Conservation (phyloP, 2,113 vertebrate genomes). For the Phodopus roborovskii region DNA sequence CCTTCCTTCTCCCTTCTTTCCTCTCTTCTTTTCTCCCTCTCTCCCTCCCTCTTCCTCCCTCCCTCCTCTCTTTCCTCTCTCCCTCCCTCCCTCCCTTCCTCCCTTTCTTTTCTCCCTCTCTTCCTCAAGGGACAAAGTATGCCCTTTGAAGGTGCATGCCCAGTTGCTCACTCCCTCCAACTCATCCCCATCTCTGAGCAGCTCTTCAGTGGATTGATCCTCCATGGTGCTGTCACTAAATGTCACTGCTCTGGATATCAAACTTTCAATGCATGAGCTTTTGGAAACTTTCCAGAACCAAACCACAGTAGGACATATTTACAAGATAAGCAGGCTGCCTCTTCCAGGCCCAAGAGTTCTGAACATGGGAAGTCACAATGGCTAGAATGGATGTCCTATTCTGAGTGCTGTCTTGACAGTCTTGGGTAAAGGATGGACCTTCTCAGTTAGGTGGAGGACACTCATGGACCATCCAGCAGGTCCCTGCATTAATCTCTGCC, state of each 20-base stretch:
- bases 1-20: neutral
- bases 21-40: neutral
- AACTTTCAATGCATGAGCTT: neutral
- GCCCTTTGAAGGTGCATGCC: neutral
- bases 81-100: too few relatives aligned
- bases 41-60: neutral
- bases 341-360: neutral
- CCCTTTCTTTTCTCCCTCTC: neutral
- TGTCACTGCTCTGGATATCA: neutral
- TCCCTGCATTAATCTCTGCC: neutral
- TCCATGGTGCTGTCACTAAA: neutral
- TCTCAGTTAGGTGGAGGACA: neutral
- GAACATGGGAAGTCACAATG: neutral
- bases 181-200: neutral
- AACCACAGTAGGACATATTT: neutral
- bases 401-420: neutral
- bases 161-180: neutral
- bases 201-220: neutral
- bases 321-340: rapidly evolving
- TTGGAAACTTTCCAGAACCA: neutral
- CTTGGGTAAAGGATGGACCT: neutral
- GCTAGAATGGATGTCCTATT: neutral
- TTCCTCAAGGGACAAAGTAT: neutral
- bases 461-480: neutral
- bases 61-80: neutral